A percentile compares a stretch with the other conserved stretches of the same genome.
These are phyloP conservation scores for Erpetoichthys calabaricus DNA, from an alignment of 2,797 vertebrate species.

Conservation along the genomic window DNA sequence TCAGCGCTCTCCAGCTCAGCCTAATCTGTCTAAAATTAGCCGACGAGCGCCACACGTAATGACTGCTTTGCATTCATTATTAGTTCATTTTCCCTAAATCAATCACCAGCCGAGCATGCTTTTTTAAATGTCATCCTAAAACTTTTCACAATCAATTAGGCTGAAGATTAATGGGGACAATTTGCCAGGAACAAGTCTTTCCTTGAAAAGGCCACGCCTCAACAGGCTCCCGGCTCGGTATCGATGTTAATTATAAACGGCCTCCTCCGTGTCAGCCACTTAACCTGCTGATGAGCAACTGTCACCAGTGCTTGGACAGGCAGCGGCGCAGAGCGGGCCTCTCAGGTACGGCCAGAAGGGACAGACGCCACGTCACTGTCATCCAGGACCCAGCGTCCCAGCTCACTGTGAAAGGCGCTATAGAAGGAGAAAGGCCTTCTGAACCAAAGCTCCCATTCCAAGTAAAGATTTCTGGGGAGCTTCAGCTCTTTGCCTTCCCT, in stretches of 20 bases:
- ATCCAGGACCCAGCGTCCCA: too few relatives aligned
- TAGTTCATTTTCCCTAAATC: conserved; percentile 48
- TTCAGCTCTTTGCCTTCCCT: too few relatives aligned
- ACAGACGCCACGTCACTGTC: too few relatives aligned
- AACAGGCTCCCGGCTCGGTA: conserved; percentile 32
- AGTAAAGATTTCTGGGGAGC: too few relatives aligned
- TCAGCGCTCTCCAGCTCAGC: conserved; percentile 49
- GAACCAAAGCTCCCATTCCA: too few relatives aligned
- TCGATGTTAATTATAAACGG: conserved; percentile 41
- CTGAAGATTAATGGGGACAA: conserved; percentile 63
- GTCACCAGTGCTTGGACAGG: conserved; percentile 6
- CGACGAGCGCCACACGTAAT: conserved; percentile 44
- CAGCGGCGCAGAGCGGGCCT: too few relatives aligned
- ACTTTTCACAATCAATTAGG: conserved; percentile 69
- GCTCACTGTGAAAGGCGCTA: too few relatives aligned
- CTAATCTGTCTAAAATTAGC: conserved; percentile 58
- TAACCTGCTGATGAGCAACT: conserved; percentile 28
- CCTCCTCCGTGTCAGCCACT: conserved; percentile 36
- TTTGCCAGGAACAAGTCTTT: conserved; percentile 52
- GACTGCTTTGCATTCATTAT: conserved; percentile 61
- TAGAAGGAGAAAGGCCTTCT: too few relatives aligned
- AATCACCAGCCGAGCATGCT: conserved; percentile 49
- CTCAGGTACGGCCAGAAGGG: too few relatives aligned
- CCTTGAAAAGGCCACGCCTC: conserved; percentile 39
- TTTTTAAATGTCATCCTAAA: conserved; percentile 66